phyloP scores from a whole-genome alignment of 2,113 vertebrate species.

The Oreocharis arfaki region DNA sequence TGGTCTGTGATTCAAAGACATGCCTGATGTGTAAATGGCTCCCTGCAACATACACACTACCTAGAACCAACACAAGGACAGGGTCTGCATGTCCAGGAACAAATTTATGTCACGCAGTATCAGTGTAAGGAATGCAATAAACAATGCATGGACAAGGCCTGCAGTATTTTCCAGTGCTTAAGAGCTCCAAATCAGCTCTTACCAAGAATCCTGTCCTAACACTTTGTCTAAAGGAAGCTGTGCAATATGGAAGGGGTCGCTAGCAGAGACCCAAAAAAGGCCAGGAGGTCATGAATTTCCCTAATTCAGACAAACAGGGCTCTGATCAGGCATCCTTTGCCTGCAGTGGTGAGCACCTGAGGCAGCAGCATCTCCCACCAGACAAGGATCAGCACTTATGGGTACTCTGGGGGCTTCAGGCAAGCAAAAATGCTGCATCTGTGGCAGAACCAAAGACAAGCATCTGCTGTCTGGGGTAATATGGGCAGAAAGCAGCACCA shows the following conservation, averaged over 20 bases:
- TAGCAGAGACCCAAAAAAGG: neutral
- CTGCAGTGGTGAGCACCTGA: neutral
- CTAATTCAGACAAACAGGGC: neutral
- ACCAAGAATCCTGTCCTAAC: neutral
- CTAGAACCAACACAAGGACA: neutral
- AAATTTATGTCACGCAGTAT: neutral
- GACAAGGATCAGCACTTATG: neutral
- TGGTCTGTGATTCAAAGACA: neutral
- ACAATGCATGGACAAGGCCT: neutral
- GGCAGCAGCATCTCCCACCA: neutral
- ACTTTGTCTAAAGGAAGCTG: neutral
- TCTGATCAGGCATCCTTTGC: neutral
- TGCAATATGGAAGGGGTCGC: neutral
- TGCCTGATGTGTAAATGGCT: neutral
- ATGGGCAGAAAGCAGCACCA: neutral
- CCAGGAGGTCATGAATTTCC: neutral
- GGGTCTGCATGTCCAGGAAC: neutral
- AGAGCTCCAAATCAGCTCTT: neutral
- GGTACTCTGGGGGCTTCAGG: neutral
- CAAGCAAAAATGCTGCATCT: neutral
- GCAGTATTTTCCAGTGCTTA: neutral
- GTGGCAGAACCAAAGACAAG: neutral
- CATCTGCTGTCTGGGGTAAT: neutral
- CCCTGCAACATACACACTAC: neutral
- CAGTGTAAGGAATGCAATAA: neutral